phyloP scores from a whole-genome alignment of 2,113 vertebrate species.

The Aviceda subcristata region DNA sequence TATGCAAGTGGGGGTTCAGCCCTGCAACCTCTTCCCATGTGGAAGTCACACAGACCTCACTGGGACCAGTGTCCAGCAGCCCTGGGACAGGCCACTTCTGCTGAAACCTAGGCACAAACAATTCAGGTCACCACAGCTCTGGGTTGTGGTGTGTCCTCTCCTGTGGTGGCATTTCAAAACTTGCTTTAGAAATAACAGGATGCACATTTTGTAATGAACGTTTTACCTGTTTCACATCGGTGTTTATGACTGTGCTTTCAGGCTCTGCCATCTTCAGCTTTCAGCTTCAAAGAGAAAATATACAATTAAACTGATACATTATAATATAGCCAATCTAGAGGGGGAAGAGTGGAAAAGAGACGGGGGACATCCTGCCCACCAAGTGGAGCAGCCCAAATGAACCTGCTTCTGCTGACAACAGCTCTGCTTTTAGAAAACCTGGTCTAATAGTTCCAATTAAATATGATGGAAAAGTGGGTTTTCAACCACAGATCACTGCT shows the following conservation, averaged over 20 bases:
- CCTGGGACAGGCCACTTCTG: neutral
- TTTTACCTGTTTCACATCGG: slow-evolving; percentile 57
- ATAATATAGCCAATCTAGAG: neutral
- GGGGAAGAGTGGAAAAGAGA: neutral
- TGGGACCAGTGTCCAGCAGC: neutral
- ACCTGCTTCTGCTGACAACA: neutral
- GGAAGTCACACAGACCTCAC: neutral
- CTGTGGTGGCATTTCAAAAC: neutral
- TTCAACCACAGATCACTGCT: neutral
- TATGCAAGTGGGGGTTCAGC: neutral
- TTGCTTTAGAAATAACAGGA: neutral
- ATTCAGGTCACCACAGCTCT: neutral
- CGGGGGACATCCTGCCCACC: neutral
- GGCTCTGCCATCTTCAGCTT: slow-evolving; percentile 36
- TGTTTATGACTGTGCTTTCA: slow-evolving; percentile 55
- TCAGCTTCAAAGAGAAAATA: neutral
- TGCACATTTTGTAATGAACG: neutral
- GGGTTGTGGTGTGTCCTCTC: neutral
- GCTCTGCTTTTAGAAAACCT: neutral
- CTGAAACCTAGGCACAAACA: neutral
- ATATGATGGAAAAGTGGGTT: neutral
- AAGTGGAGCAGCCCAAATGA: neutral
- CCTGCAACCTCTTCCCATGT: neutral
- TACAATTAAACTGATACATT: neutral
- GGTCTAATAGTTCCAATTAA: neutral